phyloP scores from a whole-genome alignment of 23 tunicate genomes.

The Aplidium turbinatum region DNA sequence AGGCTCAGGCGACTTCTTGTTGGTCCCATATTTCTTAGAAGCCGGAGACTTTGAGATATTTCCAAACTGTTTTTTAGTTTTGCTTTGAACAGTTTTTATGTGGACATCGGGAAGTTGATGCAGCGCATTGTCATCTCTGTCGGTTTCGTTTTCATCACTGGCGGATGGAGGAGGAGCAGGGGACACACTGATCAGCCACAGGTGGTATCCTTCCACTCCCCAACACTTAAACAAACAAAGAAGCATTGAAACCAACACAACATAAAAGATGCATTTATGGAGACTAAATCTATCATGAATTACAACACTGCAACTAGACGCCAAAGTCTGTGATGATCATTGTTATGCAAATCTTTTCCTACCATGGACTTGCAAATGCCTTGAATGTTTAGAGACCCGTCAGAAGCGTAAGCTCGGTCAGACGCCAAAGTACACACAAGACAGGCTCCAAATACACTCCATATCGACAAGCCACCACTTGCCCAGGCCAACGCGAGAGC shows the following conservation, averaged over 20 bases:
- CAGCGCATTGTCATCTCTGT: not conserved
- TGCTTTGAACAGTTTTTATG: not conserved
- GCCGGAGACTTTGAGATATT: constrained; percentile 2
- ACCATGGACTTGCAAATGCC: constrained; percentile 88
- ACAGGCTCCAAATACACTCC: constrained; percentile 98
- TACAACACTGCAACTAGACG: constrained; percentile 69
- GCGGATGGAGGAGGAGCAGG: constrained; percentile 12
- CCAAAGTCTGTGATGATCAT: not conserved
- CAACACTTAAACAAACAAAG: constrained; percentile 62
- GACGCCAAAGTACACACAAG: constrained; percentile 77
- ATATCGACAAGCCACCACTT: constrained; percentile 82
- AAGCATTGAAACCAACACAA: not conserved
- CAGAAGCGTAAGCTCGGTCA: constrained; percentile 66
- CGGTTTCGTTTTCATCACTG: constrained; percentile 11
- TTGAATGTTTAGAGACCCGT: constrained; percentile 51
- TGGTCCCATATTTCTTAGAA: not conserved
- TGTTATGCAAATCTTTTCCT: not conserved
- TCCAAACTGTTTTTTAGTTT: constrained; percentile 3
- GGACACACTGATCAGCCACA: constrained; percentile 66
- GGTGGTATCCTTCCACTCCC: constrained; percentile 95
- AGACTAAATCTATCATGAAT: not conserved
- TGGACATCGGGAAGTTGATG: not conserved
- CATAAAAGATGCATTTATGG: no score
- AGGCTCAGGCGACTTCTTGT: not conserved
- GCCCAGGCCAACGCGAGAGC: constrained; percentile 89